These are phyloP conservation scores for Drosophila kokeensis DNA, from an alignment of 2,888 invertebrate genomes.

Conservation along the genomic window DNA sequence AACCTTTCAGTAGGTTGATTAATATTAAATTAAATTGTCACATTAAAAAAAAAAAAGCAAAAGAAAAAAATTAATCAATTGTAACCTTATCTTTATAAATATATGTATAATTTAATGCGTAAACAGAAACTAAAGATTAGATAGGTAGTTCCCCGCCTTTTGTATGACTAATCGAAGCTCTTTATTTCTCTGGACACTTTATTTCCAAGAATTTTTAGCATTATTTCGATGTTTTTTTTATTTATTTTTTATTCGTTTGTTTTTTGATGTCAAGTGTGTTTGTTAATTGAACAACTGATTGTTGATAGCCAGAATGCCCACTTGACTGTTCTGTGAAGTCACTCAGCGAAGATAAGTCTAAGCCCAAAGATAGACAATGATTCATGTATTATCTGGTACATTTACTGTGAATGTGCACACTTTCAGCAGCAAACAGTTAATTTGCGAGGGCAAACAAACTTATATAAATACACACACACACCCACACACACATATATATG, in stretches of 20 bases:
- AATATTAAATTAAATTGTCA: too few relatives aligned
- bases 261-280: not conserved
- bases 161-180: not conserved
- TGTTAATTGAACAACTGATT: not conserved
- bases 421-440: slow-evolving; percentile 30
- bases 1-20: too few relatives aligned
- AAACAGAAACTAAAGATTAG: not conserved
- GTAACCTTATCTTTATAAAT: not conserved
- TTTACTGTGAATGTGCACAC: slow-evolving; percentile 12
- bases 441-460: slow-evolving; percentile 35
- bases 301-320: not conserved
- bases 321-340: not conserved
- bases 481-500: too few relatives aligned
- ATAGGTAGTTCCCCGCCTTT: not conserved
- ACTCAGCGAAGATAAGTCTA: not conserved
- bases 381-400: slow-evolving; percentile 32
- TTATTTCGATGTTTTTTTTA: not conserved
- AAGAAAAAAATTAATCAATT: too few relatives aligned
- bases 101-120: not conserved
- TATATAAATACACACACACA: not conserved
- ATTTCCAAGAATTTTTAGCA: not conserved
- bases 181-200: not conserved
- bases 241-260: not conserved
- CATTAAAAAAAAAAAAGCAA: too few relatives aligned
- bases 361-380: slow-evolving; percentile 11